A percentile compares a stretch with the other conserved stretches of the same genome.
Evolutionary conservation across 2,888 invertebrate genomes (phyloP).

Genomic region (Agriopis aurantiaria): DNA sequence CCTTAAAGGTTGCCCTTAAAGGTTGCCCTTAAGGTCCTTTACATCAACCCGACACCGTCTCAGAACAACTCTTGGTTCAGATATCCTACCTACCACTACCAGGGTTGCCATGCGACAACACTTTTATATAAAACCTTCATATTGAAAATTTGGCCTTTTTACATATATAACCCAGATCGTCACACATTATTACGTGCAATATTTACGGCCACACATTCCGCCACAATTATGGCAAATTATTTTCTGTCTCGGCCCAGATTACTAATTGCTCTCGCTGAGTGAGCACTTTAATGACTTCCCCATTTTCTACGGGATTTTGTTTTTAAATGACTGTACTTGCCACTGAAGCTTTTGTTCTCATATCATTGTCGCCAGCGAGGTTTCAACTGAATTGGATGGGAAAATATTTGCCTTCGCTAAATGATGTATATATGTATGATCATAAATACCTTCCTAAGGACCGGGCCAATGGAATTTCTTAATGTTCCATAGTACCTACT

Average conservation of each 20-base stretch:
- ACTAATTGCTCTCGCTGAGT: conserved; percentile 74
- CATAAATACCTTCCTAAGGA: too few species aligned
- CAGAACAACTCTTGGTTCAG: too few species aligned
- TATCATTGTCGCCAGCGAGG: conserved; percentile 42
- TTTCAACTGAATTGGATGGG: conserved; percentile 21
- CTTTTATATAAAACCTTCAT: too few species aligned
- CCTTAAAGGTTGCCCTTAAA: too few species aligned
- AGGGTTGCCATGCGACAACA: too few species aligned
- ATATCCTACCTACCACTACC: too few species aligned
- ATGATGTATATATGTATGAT: too few species aligned
- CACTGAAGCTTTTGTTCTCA: conserved; percentile 51
- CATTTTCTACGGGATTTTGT: conserved; percentile 71
- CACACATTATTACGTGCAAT: conserved; percentile 12
- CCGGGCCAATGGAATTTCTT: too few species aligned
- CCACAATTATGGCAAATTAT: conserved; percentile 56
- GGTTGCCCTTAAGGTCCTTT: too few species aligned
- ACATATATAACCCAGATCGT: not conserved
- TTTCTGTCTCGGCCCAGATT: conserved; percentile 63
- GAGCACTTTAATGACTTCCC: conserved; percentile 79
- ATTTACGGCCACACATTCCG: conserved; percentile 35
- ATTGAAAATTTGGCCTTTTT: too few species aligned
- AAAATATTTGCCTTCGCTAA: not conserved
- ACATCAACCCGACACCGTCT: too few species aligned
- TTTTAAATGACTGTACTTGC: conserved; percentile 63
- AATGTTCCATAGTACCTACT: too few species aligned